phyloP scores from a whole-genome alignment of 2,113 vertebrate genomes.

The Protobothrops flavoviridis region DNA sequence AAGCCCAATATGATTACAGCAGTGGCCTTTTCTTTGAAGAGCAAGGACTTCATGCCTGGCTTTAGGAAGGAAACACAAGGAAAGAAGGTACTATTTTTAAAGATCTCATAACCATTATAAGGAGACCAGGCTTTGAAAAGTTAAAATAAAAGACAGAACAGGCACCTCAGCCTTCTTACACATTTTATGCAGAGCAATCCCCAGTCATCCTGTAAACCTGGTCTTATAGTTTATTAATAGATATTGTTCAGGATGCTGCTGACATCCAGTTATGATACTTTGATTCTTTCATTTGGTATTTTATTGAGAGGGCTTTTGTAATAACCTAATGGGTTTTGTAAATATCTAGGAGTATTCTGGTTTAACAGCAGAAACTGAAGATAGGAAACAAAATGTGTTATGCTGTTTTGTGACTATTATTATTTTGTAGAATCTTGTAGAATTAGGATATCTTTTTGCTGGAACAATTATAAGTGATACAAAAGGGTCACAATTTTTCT shows the following conservation, averaged over 20 bases:
- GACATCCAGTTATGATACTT: not conserved
- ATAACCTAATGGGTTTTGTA: not conserved
- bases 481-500: not conserved
- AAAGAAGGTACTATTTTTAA: not conserved
- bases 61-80: not conserved
- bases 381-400: not conserved
- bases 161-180: not conserved
- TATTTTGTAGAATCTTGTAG: not conserved
- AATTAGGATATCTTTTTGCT: not conserved
- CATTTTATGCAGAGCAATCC: not conserved
- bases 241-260: not conserved
- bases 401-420: not conserved
- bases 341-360: not conserved
- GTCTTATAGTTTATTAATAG: not conserved
- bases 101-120: not conserved
- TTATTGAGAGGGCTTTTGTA: not conserved
- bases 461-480: not conserved
- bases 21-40: not conserved
- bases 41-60: not conserved
- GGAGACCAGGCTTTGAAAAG: not conserved
- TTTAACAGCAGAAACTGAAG: not conserved
- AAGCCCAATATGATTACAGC: not conserved
- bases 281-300: not conserved
- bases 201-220: not conserved
- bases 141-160: not conserved